These are phyloP conservation scores for Andrena dorsata DNA, from an alignment of 2,888 invertebrate species.

Conservation along the genomic window DNA sequence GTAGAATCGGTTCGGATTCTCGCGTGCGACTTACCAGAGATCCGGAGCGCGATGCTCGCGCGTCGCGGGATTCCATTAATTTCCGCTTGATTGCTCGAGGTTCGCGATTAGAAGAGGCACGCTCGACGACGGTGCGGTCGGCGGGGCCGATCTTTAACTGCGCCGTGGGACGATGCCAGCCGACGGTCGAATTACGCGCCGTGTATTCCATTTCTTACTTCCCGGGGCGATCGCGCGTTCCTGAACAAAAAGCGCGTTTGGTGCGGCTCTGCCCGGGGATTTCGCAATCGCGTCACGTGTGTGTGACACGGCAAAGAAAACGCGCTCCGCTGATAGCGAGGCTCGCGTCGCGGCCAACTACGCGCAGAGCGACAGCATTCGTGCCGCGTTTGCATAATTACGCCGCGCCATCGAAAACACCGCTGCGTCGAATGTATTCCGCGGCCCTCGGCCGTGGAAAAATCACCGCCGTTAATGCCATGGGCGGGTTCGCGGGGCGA, in stretches of 20 bases:
- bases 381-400: slow-evolving; percentile 34
- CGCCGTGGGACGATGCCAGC: slow-evolving; percentile 57
- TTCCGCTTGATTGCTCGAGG: slow-evolving; percentile 62
- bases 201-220: slow-evolving; percentile 44
- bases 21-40: background rate
- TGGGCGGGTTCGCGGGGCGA: background rate
- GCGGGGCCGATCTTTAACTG: slow-evolving; percentile 60
- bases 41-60: background rate
- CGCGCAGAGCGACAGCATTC: slow-evolving; percentile 12
- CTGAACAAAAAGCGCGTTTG: slow-evolving; percentile 37
- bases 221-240: slow-evolving; percentile 39
- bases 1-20: too few species aligned
- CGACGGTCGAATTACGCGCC: slow-evolving; percentile 41
- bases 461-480: background rate
- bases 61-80: slow-evolving; percentile 64
- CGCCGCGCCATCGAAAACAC: background rate
- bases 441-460: background rate
- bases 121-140: slow-evolving; percentile 22
- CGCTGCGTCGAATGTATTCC: slow-evolving; percentile 1
- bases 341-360: background rate
- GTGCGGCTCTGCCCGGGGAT: slow-evolving; percentile 7
- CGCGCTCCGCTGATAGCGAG: slow-evolving; percentile 25
- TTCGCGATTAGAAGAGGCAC: slow-evolving; percentile 45
- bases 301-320: slow-evolving; percentile 26
- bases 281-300: slow-evolving; percentile 48